Conservation (phyloP, 2,113 vertebrate genomes). For the Ceratotherium simum region DNA sequence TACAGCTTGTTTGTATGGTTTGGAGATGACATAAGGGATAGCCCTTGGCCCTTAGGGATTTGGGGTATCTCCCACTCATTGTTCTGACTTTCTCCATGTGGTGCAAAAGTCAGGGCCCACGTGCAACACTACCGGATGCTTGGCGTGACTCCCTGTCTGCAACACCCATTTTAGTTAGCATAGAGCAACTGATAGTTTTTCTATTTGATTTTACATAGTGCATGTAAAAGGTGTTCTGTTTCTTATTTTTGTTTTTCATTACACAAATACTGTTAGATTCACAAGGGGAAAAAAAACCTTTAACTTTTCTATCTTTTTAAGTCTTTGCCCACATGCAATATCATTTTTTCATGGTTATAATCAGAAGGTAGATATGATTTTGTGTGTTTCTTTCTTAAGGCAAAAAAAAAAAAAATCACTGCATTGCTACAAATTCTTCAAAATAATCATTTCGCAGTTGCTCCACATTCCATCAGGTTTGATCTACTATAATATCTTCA, state of each 20-base stretch:
- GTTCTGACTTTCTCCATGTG: neutral
- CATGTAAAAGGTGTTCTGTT: neutral
- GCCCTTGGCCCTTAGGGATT: neutral
- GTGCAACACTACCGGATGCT: neutral
- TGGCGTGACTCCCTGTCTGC: neutral
- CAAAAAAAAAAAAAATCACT: neutral
- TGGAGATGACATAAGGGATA: conserved; percentile 51
- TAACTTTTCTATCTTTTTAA: neutral
- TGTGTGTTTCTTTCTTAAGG: neutral
- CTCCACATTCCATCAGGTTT: neutral
- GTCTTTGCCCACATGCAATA: neutral
- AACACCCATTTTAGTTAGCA: neutral
- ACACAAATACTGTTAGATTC: neutral
- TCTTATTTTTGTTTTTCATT: conserved; percentile 32
- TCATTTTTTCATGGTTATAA: neutral
- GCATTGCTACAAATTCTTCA: neutral
- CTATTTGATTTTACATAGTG: neutral
- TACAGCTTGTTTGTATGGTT: neutral
- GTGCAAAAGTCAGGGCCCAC: neutral
- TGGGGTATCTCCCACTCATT: neutral
- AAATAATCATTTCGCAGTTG: neutral
- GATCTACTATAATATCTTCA: neutral
- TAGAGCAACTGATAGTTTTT: neutral
- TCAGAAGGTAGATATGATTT: neutral
- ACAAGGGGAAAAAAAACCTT: neutral